These are phyloP conservation scores for Lepus europaeus DNA, from an alignment of 2,113 vertebrate genomes.

Conservation along the genomic window DNA sequence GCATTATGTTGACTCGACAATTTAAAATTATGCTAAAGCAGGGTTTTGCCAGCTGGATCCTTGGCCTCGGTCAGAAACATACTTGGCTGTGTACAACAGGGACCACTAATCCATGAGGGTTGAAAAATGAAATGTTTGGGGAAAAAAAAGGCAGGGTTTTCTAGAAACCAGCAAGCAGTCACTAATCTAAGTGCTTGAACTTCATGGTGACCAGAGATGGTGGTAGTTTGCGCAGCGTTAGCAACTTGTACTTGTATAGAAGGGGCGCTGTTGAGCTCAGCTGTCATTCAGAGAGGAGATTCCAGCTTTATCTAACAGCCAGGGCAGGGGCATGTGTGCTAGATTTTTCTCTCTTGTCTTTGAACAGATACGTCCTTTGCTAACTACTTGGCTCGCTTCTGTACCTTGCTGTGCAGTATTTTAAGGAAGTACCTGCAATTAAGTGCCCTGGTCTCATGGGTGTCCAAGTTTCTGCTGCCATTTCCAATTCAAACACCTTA, in stretches of 20 bases:
- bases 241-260: background rate
- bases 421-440: background rate
- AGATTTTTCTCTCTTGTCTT: background rate
- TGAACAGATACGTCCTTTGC: background rate
- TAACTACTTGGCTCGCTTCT: background rate
- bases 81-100: conserved; percentile 46
- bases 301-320: background rate
- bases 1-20: conserved; percentile 57
- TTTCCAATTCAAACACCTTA: background rate
- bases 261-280: background rate
- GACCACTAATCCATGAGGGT: conserved; percentile 24
- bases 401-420: background rate
- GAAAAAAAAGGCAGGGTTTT: background rate
- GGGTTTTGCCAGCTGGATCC: conserved; percentile 75
- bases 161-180: background rate
- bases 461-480: background rate
- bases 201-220: background rate
- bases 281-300: background rate
- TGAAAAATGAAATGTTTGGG: background rate
- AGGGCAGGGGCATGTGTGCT: background rate
- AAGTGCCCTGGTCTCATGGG: background rate
- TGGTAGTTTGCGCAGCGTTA: background rate
- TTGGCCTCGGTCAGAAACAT: conserved; percentile 51
- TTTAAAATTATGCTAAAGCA: conserved; percentile 78
- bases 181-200: background rate